Conservation (phyloP, 2,797 vertebrate genomes). For the Dermochelys coriacea region DNA sequence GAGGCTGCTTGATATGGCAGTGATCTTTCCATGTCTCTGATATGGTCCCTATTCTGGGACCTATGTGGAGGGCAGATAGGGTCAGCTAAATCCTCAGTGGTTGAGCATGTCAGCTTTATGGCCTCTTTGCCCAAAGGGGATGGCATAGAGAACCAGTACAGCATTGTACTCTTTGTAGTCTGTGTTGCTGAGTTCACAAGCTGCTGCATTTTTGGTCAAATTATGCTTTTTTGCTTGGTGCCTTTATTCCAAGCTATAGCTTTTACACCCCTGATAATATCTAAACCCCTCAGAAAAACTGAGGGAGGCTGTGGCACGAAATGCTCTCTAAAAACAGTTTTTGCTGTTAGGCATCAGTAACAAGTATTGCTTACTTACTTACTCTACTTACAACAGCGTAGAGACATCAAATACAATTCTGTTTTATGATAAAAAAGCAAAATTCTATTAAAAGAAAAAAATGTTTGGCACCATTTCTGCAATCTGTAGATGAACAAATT, state of each 20-base stretch:
- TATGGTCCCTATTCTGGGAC: not conserved
- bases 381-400: not conserved
- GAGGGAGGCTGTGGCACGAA: not conserved
- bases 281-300: not conserved
- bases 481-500: not conserved
- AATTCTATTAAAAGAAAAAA: not conserved
- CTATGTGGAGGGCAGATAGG: not conserved
- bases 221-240: not conserved
- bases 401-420: not conserved
- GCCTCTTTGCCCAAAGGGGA: not conserved
- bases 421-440: not conserved
- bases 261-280: not conserved
- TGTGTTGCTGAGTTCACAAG: not conserved
- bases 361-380: not conserved
- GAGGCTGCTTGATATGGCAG: not conserved
- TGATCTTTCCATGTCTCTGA: not conserved
- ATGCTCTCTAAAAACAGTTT: not conserved
- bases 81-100: not conserved
- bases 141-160: not conserved
- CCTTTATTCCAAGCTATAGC: not conserved
- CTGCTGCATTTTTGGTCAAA: not conserved
- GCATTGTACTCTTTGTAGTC: fast-evolving
- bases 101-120: not conserved
- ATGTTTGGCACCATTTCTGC: not conserved
- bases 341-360: not conserved